phyloP scores from a whole-genome alignment of 2,888 invertebrate species.

The Eremobia ochroleuca region DNA sequence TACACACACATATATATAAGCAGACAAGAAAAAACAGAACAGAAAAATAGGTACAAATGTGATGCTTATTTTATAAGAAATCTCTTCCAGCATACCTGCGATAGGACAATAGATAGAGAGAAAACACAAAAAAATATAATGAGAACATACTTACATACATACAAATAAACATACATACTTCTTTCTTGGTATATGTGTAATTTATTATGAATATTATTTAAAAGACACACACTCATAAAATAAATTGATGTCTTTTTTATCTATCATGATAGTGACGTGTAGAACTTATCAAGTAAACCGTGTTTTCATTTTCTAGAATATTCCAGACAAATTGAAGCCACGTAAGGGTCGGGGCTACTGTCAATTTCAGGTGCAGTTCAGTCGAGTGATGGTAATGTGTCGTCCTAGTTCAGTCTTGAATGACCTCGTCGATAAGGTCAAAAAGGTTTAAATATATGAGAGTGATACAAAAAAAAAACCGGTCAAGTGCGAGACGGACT shows the following conservation, averaged over 20 bases:
- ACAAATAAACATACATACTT: too few relatives aligned
- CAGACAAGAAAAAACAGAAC: too few relatives aligned
- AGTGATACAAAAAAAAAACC: neutral
- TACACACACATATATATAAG: too few relatives aligned
- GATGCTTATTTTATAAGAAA: too few relatives aligned
- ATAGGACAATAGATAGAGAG: too few relatives aligned
- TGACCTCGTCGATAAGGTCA: constrained; percentile 4
- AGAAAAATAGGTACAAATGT: too few relatives aligned
- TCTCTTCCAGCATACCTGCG: too few relatives aligned
- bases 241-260: constrained; percentile 20
- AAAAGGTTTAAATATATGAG: neutral
- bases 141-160: too few relatives aligned
- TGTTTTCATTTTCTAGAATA: constrained; percentile 39
- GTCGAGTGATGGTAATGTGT: constrained; percentile 10
- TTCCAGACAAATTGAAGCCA: constrained; percentile 32
- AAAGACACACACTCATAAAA: constrained; percentile 6
- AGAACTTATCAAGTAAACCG: constrained; percentile 13
- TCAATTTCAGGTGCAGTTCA: constrained; percentile 51
- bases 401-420: constrained; percentile 11
- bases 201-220: neutral
- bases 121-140: too few relatives aligned
- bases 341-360: constrained; percentile 11
- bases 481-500: too few relatives aligned
- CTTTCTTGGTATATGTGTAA: neutral
- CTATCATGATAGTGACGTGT: constrained; percentile 7